These are phyloP conservation scores for Monoplex corrugatus DNA, from an alignment of 2,888 invertebrate genomes.

Conservation along the genomic window DNA sequence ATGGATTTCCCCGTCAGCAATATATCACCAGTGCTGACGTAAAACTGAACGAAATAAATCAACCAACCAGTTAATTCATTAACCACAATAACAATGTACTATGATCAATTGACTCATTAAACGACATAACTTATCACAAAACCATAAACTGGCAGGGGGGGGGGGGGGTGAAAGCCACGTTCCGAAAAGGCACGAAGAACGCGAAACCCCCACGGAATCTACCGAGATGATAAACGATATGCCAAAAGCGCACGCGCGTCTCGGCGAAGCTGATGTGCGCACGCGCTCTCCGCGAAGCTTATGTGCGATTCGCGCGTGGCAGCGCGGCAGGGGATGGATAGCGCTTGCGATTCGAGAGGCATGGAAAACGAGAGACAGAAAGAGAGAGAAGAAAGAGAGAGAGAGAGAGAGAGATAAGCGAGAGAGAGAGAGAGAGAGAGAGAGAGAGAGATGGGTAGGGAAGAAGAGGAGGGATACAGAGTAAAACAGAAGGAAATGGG, in stretches of 20 bases:
- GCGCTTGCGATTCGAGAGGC: too few relatives aligned
- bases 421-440: too few relatives aligned
- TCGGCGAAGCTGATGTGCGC: background rate
- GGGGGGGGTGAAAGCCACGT: too few relatives aligned
- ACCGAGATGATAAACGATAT: background rate
- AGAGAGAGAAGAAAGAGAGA: background rate
- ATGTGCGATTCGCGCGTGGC: slow-evolving; percentile 37
- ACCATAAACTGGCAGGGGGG: background rate
- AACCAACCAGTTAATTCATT: slow-evolving; percentile 4
- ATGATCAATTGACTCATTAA: too few relatives aligned
- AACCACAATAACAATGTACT: background rate
- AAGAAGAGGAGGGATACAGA: background rate
- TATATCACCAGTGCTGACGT: too few relatives aligned
- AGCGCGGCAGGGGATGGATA: background rate
- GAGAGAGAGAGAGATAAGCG: too few relatives aligned
- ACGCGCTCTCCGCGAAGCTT: slow-evolving; percentile 4
- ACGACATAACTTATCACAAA: background rate
- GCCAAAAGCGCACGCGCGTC: slow-evolving; percentile 36
- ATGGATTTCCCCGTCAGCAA: too few relatives aligned
- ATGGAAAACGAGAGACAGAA: too few relatives aligned
- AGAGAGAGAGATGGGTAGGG: background rate
- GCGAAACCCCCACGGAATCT: background rate
- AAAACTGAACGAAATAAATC: background rate
- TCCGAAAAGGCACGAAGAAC: background rate
- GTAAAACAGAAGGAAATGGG: background rate